Percentiles rank a stretch among this genome's conserved stretches.
phyloP scores from a whole-genome alignment of 2,113 vertebrate genomes.

The Bagarius yarrelli region DNA sequence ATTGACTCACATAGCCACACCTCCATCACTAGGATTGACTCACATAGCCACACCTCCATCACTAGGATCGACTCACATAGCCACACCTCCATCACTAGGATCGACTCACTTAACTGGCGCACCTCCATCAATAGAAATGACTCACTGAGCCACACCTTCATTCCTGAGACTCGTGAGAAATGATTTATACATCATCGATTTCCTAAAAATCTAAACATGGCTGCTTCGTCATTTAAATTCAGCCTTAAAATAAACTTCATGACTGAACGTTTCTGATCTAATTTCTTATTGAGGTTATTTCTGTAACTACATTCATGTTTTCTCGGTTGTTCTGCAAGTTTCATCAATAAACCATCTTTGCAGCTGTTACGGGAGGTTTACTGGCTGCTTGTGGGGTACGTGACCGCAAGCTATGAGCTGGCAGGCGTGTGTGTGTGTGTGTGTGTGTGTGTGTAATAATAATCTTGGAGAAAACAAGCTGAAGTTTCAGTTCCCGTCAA shows the following conservation, averaged over 20 bases:
- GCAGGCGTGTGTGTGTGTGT: slow-evolving; percentile 19
- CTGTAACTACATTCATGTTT: slow-evolving; percentile 25
- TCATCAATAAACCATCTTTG: slow-evolving; percentile 40
- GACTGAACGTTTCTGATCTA: background rate
- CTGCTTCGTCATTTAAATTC: background rate
- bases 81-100: background rate
- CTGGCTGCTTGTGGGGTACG: slow-evolving; percentile 13
- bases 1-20: background rate
- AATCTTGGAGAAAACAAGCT: slow-evolving; percentile 50
- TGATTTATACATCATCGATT: too few relatives aligned
- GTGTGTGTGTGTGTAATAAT: background rate
- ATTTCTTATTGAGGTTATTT: slow-evolving; percentile 18
- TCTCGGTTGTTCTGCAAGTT: slow-evolving; percentile 26
- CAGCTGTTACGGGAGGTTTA: slow-evolving; percentile 54
- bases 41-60: background rate
- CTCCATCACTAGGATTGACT: background rate
- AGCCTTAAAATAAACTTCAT: background rate
- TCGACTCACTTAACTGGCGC: background rate
- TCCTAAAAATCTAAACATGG: background rate
- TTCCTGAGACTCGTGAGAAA: background rate
- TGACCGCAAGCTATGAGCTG: slow-evolving; percentile 45
- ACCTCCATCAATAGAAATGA: background rate
- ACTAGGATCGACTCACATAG: background rate
- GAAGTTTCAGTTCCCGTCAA: slow-evolving; percentile 54
- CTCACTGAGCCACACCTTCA: background rate